Conservation (phyloP, 2,113 vertebrate genomes). For the Saccopteryx bilineata region DNA sequence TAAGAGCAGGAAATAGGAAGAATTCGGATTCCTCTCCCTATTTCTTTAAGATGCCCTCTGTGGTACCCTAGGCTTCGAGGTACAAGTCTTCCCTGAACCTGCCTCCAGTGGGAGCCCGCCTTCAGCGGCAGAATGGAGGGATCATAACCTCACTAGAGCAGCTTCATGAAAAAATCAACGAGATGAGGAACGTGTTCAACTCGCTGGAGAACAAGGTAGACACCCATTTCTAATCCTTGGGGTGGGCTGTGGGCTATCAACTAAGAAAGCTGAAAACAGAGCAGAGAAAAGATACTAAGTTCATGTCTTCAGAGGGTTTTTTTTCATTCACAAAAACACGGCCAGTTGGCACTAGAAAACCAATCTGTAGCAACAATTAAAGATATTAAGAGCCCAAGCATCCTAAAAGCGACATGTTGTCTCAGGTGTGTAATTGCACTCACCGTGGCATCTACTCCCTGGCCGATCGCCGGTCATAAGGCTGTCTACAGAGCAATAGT, state of each 20-base stretch:
- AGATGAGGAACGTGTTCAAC: slow-evolving; percentile 78
- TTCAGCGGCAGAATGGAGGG: slow-evolving; percentile 79
- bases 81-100: slow-evolving; percentile 78
- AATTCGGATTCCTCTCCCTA: slow-evolving; percentile 62
- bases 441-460: background rate
- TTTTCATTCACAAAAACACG: background rate
- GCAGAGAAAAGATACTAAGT: background rate
- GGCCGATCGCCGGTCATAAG: background rate
- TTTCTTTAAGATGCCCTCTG: slow-evolving; percentile 77
- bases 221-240: slow-evolving; percentile 67
- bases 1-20: slow-evolving; percentile 65
- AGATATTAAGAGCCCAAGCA: background rate
- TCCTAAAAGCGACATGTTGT: background rate
- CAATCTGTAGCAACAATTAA: background rate
- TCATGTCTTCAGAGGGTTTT: background rate
- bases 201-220: slow-evolving; percentile 82
- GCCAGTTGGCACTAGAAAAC: background rate
- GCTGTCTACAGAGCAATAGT: background rate
- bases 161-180: slow-evolving; percentile 81
- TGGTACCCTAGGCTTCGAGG: slow-evolving; percentile 81
- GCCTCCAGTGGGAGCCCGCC: slow-evolving; percentile 76
- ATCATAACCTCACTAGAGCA: slow-evolving; percentile 81
- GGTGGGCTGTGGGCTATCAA: slow-evolving; percentile 66
- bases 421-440: background rate
- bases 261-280: slow-evolving; percentile 25